phyloP scores from a whole-genome alignment of 2,113 vertebrate species.

The Nansenia antarctica region DNA sequence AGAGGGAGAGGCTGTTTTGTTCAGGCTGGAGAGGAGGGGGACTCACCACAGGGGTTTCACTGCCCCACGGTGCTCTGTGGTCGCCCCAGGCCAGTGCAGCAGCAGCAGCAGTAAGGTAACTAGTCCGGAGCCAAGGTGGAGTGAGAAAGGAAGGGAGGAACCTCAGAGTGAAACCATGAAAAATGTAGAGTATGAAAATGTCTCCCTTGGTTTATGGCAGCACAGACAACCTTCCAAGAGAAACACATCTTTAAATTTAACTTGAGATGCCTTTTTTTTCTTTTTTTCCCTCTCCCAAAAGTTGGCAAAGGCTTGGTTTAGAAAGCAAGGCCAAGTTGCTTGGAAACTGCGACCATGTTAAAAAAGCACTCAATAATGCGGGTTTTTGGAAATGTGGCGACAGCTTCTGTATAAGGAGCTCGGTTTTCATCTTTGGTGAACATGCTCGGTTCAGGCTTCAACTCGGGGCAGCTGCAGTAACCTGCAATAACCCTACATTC shows the following conservation, averaged over 20 bases:
- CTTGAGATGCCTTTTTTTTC: slow-evolving; percentile 74
- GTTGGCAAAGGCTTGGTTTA: slow-evolving; percentile 64
- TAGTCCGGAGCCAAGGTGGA: slow-evolving; percentile 79
- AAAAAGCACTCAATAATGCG: slow-evolving; percentile 77
- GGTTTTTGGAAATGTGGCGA: slow-evolving; percentile 67
- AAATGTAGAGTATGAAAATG: slow-evolving; percentile 86
- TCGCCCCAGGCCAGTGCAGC: slow-evolving; percentile 63
- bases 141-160: slow-evolving; percentile 82
- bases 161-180: slow-evolving; percentile 81
- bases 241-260: slow-evolving; percentile 86
- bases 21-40: slow-evolving; percentile 31
- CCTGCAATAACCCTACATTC: slow-evolving; percentile 18
- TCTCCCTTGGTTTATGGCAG: slow-evolving; percentile 84
- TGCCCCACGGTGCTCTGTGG: slow-evolving; percentile 67
- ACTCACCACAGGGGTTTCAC: slow-evolving; percentile 40
- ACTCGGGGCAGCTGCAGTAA: slow-evolving; percentile 49
- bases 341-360: slow-evolving; percentile 78
- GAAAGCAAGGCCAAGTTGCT: slow-evolving; percentile 69
- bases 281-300: slow-evolving; percentile 67
- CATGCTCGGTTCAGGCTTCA: slow-evolving; percentile 45
- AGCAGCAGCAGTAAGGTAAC: slow-evolving; percentile 77
- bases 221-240: slow-evolving; percentile 75
- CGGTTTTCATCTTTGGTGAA: slow-evolving; percentile 60
- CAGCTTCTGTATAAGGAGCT: slow-evolving; percentile 65
- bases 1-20: not conserved